Evolutionary conservation across 2,113 vertebrate genomes (phyloP).

Genomic region (Galeopterus variegatus): DNA sequence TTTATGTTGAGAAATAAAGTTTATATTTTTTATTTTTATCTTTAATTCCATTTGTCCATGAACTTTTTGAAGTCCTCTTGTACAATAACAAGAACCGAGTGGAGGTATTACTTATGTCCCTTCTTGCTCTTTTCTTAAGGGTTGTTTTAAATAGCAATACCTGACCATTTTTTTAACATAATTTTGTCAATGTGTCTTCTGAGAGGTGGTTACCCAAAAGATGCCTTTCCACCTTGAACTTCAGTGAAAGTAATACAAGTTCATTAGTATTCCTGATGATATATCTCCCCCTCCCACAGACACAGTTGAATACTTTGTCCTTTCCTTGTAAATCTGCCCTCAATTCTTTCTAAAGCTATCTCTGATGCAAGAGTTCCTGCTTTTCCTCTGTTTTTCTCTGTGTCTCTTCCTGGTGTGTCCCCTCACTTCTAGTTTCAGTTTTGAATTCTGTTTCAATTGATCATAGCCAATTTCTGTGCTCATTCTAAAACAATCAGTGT

Average conservation of each 20-base stretch:
- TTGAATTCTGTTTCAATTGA: not conserved
- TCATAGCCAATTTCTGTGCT: not conserved
- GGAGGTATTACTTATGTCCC: not conserved
- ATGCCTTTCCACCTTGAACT: not conserved
- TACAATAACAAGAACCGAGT: not conserved
- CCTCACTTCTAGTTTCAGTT: conserved; percentile 39
- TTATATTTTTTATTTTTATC: too few species aligned
- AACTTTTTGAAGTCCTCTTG: too few species aligned
- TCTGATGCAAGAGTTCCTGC: not conserved
- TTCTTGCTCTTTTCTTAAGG: not conserved
- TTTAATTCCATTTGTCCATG: too few species aligned
- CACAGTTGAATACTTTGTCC: not conserved
- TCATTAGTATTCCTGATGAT: not conserved
- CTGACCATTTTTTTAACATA: not conserved
- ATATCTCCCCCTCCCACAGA: not conserved
- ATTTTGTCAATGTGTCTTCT: not conserved
- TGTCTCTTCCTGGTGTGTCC: not conserved
- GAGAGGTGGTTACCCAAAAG: not conserved
- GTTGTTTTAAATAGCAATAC: not conserved
- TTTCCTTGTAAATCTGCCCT: not conserved
- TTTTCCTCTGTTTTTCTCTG: not conserved
- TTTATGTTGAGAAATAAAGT: too few species aligned
- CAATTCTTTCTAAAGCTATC: not conserved
- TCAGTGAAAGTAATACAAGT: not conserved
- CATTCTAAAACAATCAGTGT: not conserved